phyloP scores from a whole-genome alignment of 2,888 invertebrate genomes.

The Cheilosia variabilis region DNA sequence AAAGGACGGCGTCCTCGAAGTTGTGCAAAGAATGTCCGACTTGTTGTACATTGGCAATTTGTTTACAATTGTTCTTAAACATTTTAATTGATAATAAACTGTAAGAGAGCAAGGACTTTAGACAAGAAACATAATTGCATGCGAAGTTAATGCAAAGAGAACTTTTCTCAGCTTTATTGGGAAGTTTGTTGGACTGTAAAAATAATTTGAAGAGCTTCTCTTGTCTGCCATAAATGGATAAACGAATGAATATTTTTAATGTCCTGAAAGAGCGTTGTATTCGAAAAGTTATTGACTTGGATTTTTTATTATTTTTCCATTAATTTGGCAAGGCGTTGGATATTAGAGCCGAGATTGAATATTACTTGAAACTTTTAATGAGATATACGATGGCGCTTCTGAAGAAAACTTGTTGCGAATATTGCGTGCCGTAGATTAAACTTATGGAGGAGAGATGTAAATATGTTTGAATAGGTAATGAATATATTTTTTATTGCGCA shows the following conservation, averaged over 20 bases:
- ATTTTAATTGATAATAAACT: slow-evolving; percentile 60
- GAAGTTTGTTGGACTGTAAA: slow-evolving; percentile 43
- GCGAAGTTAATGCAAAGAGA: slow-evolving; percentile 18
- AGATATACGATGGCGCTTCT: neutral
- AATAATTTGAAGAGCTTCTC: slow-evolving; percentile 24
- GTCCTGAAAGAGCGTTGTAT: neutral
- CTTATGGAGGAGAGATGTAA: neutral
- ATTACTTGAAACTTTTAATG: slow-evolving; percentile 39
- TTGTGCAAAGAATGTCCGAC: slow-evolving; percentile 33
- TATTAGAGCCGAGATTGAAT: slow-evolving; percentile 1
- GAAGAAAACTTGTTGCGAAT: neutral
- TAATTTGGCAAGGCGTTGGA: neutral
- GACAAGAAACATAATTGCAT: slow-evolving; percentile 32
- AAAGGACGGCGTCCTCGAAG: neutral
- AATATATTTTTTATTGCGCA: neutral
- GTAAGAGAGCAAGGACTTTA: slow-evolving; percentile 28
- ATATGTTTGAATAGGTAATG: neutral
- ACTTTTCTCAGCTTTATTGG: slow-evolving; percentile 31
- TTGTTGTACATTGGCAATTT: slow-evolving; percentile 19
- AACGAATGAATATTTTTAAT: slow-evolving; percentile 52
- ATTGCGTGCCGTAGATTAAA: neutral
- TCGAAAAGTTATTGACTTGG: slow-evolving; percentile 19
- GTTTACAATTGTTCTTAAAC: slow-evolving; percentile 59
- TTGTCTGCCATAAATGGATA: slow-evolving; percentile 21
- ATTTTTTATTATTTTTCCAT: neutral